Evolutionary conservation across 1,140 invertebrate species (phyloP).

Genomic region (Lepidurus packardi): DNA sequence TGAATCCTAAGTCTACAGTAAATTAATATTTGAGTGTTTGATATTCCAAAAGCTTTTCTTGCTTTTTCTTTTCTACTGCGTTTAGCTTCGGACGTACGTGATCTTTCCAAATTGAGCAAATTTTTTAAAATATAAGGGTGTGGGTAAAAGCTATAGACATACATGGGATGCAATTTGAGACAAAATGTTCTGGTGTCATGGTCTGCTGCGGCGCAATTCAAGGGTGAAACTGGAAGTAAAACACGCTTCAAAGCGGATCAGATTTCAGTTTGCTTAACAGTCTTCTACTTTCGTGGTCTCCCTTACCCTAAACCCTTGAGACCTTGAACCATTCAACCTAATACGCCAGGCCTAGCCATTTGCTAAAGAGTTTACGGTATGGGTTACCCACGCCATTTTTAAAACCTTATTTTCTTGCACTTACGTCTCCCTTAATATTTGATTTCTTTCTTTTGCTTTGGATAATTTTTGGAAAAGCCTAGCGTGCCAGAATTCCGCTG

Average conservation of each 20-base stretch:
- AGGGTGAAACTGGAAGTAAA: background rate
- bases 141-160: background rate
- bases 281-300: background rate
- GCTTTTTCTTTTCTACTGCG: too few species aligned
- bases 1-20: too few species aligned
- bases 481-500: background rate
- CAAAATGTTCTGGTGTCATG: background rate
- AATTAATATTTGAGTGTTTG: too few species aligned
- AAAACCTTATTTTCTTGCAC: background rate
- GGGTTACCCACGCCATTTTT: background rate
- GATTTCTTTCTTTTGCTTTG: background rate
- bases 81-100: background rate
- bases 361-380: conserved; percentile 21
- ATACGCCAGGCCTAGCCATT: background rate
- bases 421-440: conserved; percentile 1
- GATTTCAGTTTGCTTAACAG: background rate
- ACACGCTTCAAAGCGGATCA: background rate
- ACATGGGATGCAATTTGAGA: background rate
- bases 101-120: background rate
- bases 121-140: background rate
- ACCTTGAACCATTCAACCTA: background rate
- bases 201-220: background rate
- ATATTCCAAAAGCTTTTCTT: too few species aligned
- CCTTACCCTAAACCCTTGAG: conserved; percentile 3
- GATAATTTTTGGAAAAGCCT: background rate